Conservation (phyloP, 2,797 vertebrate genomes). For the Alosa sapidissima region DNA sequence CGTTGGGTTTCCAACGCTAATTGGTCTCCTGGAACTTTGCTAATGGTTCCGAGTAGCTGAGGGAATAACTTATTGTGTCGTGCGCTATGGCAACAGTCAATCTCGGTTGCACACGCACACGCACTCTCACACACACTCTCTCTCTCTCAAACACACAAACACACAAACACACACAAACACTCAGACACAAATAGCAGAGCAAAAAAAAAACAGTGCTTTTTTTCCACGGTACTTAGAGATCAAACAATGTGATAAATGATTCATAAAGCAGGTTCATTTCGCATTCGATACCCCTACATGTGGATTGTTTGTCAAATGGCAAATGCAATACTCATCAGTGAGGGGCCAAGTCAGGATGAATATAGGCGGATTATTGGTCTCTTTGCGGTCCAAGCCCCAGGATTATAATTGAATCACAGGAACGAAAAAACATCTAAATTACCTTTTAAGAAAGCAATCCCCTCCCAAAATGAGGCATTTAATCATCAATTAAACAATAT, state of each 20-base stretch:
- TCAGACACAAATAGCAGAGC: slow-evolving; percentile 47
- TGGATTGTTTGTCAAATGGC: slow-evolving; percentile 73
- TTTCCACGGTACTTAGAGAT: slow-evolving; percentile 67
- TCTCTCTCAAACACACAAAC: background rate
- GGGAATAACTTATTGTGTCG: slow-evolving; percentile 80
- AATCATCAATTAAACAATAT: slow-evolving; percentile 22
- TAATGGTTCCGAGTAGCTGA: slow-evolving; percentile 82
- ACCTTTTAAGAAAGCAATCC: slow-evolving; percentile 24
- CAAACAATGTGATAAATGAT: slow-evolving; percentile 75
- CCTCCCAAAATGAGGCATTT: slow-evolving; percentile 12
- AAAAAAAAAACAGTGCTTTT: slow-evolving; percentile 63
- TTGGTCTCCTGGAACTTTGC: slow-evolving; percentile 84
- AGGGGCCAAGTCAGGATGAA: slow-evolving; percentile 49
- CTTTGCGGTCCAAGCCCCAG: slow-evolving; percentile 20
- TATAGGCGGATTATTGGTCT: slow-evolving; percentile 58
- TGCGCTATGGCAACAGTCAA: slow-evolving; percentile 72
- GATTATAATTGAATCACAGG: slow-evolving; percentile 20
- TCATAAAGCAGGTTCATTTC: slow-evolving; percentile 70
- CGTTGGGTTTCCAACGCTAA: slow-evolving; percentile 78
- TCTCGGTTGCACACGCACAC: slow-evolving; percentile 40
- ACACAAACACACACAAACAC: slow-evolving; percentile 3
- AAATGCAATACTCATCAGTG: slow-evolving; percentile 71
- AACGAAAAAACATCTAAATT: slow-evolving; percentile 10
- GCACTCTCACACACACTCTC: background rate
- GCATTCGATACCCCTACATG: slow-evolving; percentile 60